Evolutionary conservation across 2,797 vertebrate species (phyloP), one percentile per base, ranked within the genome.

Genomic region (Epinephelus coioides): DNA sequence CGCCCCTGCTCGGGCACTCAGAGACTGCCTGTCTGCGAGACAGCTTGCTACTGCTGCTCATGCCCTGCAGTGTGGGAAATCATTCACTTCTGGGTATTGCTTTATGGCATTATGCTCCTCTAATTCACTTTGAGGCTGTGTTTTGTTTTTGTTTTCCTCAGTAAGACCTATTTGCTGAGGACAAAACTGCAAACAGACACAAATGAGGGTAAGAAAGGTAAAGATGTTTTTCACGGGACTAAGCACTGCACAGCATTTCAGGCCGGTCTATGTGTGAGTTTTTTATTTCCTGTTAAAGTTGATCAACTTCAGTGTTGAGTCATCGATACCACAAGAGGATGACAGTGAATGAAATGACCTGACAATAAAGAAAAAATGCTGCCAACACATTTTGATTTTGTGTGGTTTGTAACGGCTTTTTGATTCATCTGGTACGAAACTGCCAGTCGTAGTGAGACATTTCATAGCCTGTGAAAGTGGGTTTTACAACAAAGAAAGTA

Each of bases 341-440:
- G 81, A 71, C 50, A 55, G 65, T 84, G 80, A 88, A 91, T 84
- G 64, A 87, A 89, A 69, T 67, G 47, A 76, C 73, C 74, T 62
- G 78, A 82, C 51, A 7, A 66, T 73, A 78, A 81, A 44, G 50
- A 23, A 65, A 34, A 15, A n/a, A 34, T 44, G 79, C 75, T 82
- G 79, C 54, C 56, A 57, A 73, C 72, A 87, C 81, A 77, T 69
- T 83, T 57, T 10, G 21, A 76, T 46, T 53, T 25, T 2, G 2
- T 82, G 88, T 81, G 90, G 91, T 92, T 92, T 91, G 12, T 76
- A 94, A 94, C 92, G 72, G 69, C 67, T 79, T 82, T 82, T 70
- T 73, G 47, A 82, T 59, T 73, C 19, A 2, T 46, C 60, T 82
- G 25, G 2, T 73, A 2, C 64, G 86, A 86, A 88, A 87, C 85